Evolutionary conservation across 2,797 vertebrate species (phyloP).

Genomic region (Cirrhinus mrigala): DNA sequence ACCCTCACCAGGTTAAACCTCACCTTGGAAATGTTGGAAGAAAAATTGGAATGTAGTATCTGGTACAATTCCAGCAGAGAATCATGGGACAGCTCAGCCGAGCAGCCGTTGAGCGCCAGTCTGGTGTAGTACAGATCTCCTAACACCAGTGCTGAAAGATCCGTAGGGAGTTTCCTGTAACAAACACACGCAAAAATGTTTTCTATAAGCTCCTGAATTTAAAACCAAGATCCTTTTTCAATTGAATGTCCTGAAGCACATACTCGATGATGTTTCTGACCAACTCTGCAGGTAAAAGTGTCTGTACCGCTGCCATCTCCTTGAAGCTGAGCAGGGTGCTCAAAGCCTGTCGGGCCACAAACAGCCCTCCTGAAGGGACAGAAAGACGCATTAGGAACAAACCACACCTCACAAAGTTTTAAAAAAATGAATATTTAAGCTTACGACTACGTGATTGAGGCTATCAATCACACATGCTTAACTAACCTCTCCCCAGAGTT

Average conservation of each 20-base stretch:
- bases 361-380: constrained; percentile 81
- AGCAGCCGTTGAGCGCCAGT: constrained; percentile 86
- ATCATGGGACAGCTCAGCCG: constrained; percentile 82
- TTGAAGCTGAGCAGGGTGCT: constrained; percentile 90
- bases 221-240: not conserved
- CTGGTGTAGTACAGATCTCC: constrained; percentile 93
- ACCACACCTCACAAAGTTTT: not conserved
- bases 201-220: not conserved
- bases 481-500: constrained; percentile 84
- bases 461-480: not conserved
- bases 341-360: constrained; percentile 90
- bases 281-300: constrained; percentile 83
- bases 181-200: not conserved
- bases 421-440: not conserved
- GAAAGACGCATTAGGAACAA: constrained; percentile 3
- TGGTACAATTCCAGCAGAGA: constrained; percentile 84
- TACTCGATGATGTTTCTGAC: constrained; percentile 86
- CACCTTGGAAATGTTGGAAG: constrained; percentile 90
- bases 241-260: constrained; percentile 63
- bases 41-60: constrained; percentile 88
- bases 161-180: constrained; percentile 84
- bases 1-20: not conserved
- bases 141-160: constrained; percentile 87
- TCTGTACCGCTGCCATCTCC: constrained; percentile 84
- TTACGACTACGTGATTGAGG: not conserved